Evolutionary conservation across 2,888 invertebrate species (phyloP).

Genomic region (Caenorhabditis auriculariae): DNA sequence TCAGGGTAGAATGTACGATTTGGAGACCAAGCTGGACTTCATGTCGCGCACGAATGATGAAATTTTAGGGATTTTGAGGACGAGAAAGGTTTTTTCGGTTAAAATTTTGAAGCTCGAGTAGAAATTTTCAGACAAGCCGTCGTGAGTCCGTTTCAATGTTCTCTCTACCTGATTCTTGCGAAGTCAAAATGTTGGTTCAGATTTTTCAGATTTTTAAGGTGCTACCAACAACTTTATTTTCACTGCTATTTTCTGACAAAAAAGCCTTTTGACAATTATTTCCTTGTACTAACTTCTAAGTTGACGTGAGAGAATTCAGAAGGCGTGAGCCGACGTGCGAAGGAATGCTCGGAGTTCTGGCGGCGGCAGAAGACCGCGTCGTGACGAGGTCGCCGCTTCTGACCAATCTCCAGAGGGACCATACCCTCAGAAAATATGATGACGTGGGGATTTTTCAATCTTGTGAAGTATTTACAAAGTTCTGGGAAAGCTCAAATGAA

Average conservation of each 20-base stretch:
- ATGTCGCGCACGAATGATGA: slow-evolving; percentile 20
- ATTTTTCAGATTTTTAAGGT: background rate
- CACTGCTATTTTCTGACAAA: slow-evolving; percentile 3
- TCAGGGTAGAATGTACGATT: slow-evolving; percentile 30
- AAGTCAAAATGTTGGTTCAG: background rate
- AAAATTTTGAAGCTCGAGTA: background rate
- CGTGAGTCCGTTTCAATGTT: slow-evolving; percentile 16
- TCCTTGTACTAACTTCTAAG: background rate
- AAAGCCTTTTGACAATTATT: slow-evolving; percentile 4
- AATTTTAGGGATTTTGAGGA: slow-evolving; percentile 4
- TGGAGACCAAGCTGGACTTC: slow-evolving; percentile 32
- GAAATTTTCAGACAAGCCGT: slow-evolving; percentile 11
- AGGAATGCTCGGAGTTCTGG: slow-evolving; percentile 5
- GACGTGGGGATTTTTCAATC: slow-evolving; percentile 20
- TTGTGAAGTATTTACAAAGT: no score
- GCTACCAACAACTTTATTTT: no score
- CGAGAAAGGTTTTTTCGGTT: background rate
- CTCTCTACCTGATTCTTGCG: slow-evolving; percentile 24
- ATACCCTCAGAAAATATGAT: slow-evolving; percentile 40
- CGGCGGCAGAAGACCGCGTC: slow-evolving; percentile 23
- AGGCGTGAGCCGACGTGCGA: slow-evolving; percentile 12
- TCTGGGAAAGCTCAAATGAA: no score
- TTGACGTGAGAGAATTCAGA: background rate
- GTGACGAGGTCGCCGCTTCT: slow-evolving; percentile 28
- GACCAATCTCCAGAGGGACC: slow-evolving; percentile 36